Evolutionary conservation across 2,888 invertebrate species (phyloP).

Genomic region (Callyntrura guangdongensis): DNA sequence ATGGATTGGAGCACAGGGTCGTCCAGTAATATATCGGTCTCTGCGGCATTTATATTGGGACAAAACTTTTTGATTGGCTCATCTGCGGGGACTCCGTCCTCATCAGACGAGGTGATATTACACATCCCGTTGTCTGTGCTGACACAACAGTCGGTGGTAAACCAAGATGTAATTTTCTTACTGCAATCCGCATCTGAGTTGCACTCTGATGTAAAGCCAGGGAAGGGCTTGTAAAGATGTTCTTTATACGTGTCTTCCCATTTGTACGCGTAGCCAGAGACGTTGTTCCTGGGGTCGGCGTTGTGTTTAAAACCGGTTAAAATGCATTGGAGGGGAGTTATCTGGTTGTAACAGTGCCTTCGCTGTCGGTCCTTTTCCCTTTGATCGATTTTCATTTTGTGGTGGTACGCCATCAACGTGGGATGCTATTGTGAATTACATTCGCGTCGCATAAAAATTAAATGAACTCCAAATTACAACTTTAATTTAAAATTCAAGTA

Average conservation of each 20-base stretch:
- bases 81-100: background rate
- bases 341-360: background rate
- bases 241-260: background rate
- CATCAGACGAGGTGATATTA: background rate
- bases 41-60: background rate
- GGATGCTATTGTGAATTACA: conserved; percentile 77
- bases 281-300: background rate
- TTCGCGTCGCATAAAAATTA: no score
- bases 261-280: background rate
- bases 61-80: background rate
- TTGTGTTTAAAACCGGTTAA: background rate
- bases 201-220: background rate
- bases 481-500: background rate
- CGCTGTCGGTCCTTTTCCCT: background rate
- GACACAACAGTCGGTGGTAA: background rate
- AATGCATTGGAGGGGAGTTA: conserved; percentile 47
- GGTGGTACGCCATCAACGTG: conserved; percentile 65
- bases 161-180: background rate
- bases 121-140: background rate
- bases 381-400: conserved; percentile 32
- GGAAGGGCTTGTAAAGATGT: background rate
- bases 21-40: no score
- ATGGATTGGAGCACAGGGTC: background rate
- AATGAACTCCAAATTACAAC: background rate
- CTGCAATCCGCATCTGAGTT: background rate